Evolutionary conservation across 2,113 vertebrate species (phyloP).

Genomic region (Petrocephalus microphthalmus): DNA sequence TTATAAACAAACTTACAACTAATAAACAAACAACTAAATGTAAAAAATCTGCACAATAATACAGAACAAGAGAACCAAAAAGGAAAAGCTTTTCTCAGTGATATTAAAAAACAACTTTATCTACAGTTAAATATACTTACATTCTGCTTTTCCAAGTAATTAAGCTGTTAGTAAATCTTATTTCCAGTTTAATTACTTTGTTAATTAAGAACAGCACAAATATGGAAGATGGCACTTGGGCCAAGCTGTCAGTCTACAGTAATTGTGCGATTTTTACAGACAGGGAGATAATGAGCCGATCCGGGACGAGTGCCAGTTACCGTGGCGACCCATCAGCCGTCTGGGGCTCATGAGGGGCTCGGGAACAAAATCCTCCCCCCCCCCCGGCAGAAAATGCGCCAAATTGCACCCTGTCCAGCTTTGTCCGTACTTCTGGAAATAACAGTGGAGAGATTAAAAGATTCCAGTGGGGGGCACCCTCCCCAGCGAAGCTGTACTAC

Average conservation of each 20-base stretch:
- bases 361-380: not conserved
- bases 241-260: not conserved
- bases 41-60: no score
- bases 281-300: not conserved
- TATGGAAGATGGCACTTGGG: not conserved
- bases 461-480: not conserved
- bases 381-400: not conserved
- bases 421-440: not conserved
- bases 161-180: not conserved
- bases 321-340: not conserved
- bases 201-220: not conserved
- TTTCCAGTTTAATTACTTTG: not conserved
- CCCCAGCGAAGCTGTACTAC: not conserved
- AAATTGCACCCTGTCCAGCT: not conserved
- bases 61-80: no score
- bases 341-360: not conserved
- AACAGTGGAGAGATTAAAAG: not conserved
- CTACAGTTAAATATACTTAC: not conserved
- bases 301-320: not conserved
- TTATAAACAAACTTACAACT: no score
- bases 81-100: no score
- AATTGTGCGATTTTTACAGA: not conserved
- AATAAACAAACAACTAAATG: no score
- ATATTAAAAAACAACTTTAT: not conserved
- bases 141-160: not conserved